These are phyloP conservation scores for Micromussa lordhowensis DNA, from an alignment of 92 coral and sea anemone species.

Conservation along the genomic window DNA sequence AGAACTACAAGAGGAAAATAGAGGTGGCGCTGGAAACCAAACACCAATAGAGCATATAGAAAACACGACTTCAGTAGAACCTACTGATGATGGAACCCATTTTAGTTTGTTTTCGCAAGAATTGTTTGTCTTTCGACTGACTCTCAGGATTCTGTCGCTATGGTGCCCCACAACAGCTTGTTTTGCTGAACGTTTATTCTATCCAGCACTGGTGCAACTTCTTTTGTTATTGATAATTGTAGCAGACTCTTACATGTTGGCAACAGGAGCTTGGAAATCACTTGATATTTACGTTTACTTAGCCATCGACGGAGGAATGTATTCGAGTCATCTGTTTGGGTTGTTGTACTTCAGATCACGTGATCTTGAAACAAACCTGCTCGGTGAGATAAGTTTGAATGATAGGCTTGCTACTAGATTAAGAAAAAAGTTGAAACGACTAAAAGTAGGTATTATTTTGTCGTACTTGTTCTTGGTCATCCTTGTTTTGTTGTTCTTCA, in stretches of 20 bases:
- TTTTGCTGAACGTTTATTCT: constrained; percentile 34
- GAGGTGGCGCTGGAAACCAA: too few relatives aligned
- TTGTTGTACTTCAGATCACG: constrained; percentile 64
- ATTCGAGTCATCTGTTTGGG: constrained; percentile 64
- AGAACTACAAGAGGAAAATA: too few relatives aligned
- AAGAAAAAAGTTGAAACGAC: constrained; percentile 8
- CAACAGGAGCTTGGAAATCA: constrained; percentile 45
- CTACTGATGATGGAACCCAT: too few relatives aligned
- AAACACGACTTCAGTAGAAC: too few relatives aligned
- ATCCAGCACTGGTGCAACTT: constrained; percentile 54
- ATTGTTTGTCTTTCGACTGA: constrained; percentile 42
- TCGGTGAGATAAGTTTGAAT: constrained; percentile 27
- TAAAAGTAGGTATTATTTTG: constrained; percentile 41
- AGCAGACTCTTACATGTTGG: constrained; percentile 26
- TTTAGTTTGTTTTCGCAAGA: constrained; percentile 37
- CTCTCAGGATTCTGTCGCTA: constrained; percentile 61
- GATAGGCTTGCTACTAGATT: not conserved
- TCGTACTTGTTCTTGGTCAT: constrained; percentile 33
- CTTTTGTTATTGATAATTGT: constrained; percentile 25
- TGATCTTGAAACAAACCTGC: constrained; percentile 61
- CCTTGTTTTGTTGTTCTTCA: constrained; percentile 57
- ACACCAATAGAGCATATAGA: too few relatives aligned
- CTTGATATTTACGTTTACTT: constrained; percentile 53
- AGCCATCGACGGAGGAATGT: constrained; percentile 63
- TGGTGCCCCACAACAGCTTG: constrained; percentile 64